Evolutionary conservation across 2,797 vertebrate genomes (phyloP), one percentile per base, ranked within the genome.

Genomic region (Dryobates pubescens): DNA sequence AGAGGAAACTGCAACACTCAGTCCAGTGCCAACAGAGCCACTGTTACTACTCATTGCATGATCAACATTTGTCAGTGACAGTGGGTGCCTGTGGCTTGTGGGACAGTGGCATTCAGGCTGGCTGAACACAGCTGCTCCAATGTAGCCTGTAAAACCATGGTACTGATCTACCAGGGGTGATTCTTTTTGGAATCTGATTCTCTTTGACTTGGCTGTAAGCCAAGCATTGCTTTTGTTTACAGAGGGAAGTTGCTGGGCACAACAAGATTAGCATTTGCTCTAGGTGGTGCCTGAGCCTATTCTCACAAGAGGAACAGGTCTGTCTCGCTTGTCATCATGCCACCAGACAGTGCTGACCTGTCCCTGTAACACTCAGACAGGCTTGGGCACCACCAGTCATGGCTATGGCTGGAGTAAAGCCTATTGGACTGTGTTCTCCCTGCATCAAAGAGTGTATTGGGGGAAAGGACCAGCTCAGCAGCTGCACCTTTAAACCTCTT

Each of bases 141-240:
- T 18, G 41, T 65, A 86, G 82, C 82, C 81, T 78, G 78, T 0
- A 0, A 80, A 91, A 82, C 36, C 18, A 34, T 20, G 71, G 91
- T 77, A 74, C 71, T 58, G 76, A 81, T 58, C 51, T 82, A 78
- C 59, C 53, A 79, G 72, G 75, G 30, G 36, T 89, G 81, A 92
- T 91, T 94, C 89, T 80, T 89, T 86, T 80, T 92, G 88, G 93
- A 95, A 92, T 92, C 89, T 78, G 57, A 67, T 78, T 93, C 41
- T 74, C 56, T 94, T 82, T 82, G 76, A 36, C 16, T 36, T 90
- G 76, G 29, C 86, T 75, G 53, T 87, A 58, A 90, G 81, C 45
- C 58, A 91, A 65, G 68, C 63, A 61, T 74, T 2, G 1, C n/a
- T 79, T 92, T 58, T 86, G 74, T 79, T 81, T 74, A 30, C 10